Evolutionary conservation across 2,113 vertebrate genomes (phyloP).

Genomic region (Anthoscopus minutus): DNA sequence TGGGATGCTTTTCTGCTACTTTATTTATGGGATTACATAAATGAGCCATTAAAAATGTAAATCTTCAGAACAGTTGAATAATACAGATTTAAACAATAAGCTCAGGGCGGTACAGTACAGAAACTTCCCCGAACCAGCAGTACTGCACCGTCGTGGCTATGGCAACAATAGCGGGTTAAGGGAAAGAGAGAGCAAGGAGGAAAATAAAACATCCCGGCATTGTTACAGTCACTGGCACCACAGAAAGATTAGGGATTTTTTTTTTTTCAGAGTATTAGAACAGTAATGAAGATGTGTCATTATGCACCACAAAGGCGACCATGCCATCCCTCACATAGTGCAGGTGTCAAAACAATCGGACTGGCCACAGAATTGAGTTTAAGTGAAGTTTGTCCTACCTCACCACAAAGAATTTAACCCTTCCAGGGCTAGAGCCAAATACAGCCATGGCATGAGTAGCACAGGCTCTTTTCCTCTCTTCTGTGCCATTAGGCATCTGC

Average conservation of each 20-base stretch:
- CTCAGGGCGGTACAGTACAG: slow-evolving; percentile 75
- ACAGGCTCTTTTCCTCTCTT: neutral
- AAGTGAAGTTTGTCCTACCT: slow-evolving; percentile 68
- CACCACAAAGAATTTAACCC: slow-evolving; percentile 69
- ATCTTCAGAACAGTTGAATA: slow-evolving; percentile 83
- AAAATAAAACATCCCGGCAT: slow-evolving; percentile 67
- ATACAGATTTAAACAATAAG: slow-evolving; percentile 82
- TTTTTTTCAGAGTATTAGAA: slow-evolving; percentile 62
- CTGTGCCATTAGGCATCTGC: neutral
- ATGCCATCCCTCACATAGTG: slow-evolving; percentile 65
- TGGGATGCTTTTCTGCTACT: slow-evolving; percentile 80
- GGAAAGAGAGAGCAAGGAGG: slow-evolving; percentile 55
- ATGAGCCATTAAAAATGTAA: slow-evolving; percentile 90
- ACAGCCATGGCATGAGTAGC: neutral
- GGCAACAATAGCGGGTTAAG: slow-evolving; percentile 71
- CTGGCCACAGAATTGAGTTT: slow-evolving; percentile 48
- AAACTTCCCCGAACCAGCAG: slow-evolving; percentile 59
- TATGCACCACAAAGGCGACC: slow-evolving; percentile 69
- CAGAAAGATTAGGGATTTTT: slow-evolving; percentile 70
- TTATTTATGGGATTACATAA: slow-evolving; percentile 91
- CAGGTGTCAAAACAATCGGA: slow-evolving; percentile 69
- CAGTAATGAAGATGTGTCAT: slow-evolving; percentile 79
- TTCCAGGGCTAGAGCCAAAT: slow-evolving; percentile 35
- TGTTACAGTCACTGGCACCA: slow-evolving; percentile 67
- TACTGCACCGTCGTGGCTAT: slow-evolving; percentile 68